phyloP scores from a whole-genome alignment of 2,113 vertebrate species.

The Mesembrinibis cayennensis region DNA sequence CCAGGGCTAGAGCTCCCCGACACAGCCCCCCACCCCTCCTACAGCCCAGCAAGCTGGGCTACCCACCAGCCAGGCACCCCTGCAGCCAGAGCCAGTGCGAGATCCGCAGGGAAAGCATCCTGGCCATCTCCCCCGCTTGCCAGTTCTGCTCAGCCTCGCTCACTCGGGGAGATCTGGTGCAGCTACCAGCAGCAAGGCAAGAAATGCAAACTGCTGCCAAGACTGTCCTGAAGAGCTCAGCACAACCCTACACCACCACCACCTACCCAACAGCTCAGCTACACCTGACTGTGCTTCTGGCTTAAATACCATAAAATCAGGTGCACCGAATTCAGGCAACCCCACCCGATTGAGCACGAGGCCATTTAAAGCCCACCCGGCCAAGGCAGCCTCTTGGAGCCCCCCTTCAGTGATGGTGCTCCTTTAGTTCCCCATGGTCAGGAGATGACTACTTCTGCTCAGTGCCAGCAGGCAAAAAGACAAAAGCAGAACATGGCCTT shows the following conservation, averaged over 20 bases:
- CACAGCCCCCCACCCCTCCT: not conserved
- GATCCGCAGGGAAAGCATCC: not conserved
- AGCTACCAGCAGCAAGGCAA: not conserved
- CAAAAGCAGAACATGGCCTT: not conserved
- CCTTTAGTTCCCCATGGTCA: fast-evolving
- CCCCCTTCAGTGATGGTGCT: fast-evolving
- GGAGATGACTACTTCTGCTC: not conserved
- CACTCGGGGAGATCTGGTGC: fast-evolving
- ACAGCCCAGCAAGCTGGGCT: not conserved
- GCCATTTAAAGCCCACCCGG: not conserved
- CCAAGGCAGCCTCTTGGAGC: too few species aligned
- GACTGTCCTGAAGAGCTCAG: fast-evolving
- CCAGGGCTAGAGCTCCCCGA: not conserved
- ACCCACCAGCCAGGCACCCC: too few species aligned
- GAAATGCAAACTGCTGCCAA: not conserved
- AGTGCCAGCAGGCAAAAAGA: not conserved
- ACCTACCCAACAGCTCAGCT: fast-evolving
- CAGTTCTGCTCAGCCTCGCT: not conserved
- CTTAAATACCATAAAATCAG: not conserved
- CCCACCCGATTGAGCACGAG: fast-evolving
- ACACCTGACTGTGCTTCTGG: fast-evolving
- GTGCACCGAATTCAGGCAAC: not conserved
- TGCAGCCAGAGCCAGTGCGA: too few species aligned
- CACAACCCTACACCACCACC: fast-evolving
- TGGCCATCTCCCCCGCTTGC: not conserved